Evolutionary conservation across 2,113 vertebrate genomes (phyloP), one percentile per base, ranked within the genome.

Genomic region (Athene cunicularia): DNA sequence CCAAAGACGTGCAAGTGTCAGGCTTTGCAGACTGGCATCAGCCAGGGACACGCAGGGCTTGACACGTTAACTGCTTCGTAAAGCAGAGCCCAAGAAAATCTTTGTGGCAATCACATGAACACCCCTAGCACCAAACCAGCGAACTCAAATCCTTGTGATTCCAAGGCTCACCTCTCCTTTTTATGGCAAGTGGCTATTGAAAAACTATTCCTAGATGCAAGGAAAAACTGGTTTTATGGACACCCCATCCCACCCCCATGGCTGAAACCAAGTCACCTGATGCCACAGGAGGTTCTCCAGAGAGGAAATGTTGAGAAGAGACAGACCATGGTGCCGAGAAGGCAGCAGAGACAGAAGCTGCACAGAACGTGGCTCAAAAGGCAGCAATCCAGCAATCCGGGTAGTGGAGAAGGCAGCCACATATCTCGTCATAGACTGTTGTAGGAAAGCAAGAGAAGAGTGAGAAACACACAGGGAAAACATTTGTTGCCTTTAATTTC

Each of bases 321-420:
- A 55, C 8, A 30, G 22, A 52, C 12, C 28, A 2, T 0, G 9
- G 58, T 27, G 23, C 41, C 5, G 21, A 80, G 39, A 83, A 56
- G 35, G 39, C 30, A 47, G 43, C 28, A 58, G 2, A 39, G 18
- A n/a, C 0, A 50, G 27, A 75, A 89, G 37, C 59, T 53, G 30
- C 16, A 19, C 2, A 0, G 6, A 58, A n/a, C 6, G 13, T 1
- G 1, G 20, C 30, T 26, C 18, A 4, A 71, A 88, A 68, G 14
- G 3, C 49, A 41, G 26, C 28, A 45, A 33, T 45, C 8, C 2
- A 6, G 26, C 28, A 45, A 33, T 45, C 8, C 2, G 6, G 7
- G 28, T 1, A 77, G 50, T 30, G 62, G 55, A 66, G 33, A 55
- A 81, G 53, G 59, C 39, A 64, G 39, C 35, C 67, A 28, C 33